Evolutionary conservation across 2,888 invertebrate species (phyloP).

Genomic region (Cephus nigrinus): DNA sequence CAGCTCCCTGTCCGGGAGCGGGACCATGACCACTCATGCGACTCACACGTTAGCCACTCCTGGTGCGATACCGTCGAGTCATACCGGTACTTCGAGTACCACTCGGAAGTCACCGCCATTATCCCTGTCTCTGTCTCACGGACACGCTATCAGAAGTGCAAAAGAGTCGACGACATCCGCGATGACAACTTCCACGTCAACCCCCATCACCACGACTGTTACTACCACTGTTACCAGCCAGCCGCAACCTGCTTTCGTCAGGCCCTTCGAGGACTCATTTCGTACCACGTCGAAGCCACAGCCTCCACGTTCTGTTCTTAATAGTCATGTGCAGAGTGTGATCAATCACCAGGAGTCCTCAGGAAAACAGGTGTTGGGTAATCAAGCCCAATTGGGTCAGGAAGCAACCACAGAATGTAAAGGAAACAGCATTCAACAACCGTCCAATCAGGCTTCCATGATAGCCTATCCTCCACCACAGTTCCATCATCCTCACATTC

Average conservation of each 20-base stretch:
- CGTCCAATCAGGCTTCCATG: conserved; percentile 24
- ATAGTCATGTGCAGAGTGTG: conserved; percentile 49
- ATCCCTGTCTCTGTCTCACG: conserved; percentile 20
- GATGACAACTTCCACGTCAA: conserved; percentile 23
- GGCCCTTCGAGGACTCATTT: conserved; percentile 64
- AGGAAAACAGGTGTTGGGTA: conserved; percentile 24
- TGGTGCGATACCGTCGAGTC: conserved; percentile 38
- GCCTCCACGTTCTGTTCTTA: conserved; percentile 42
- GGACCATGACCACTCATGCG: conserved; percentile 63
- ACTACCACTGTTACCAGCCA: conserved; percentile 7
- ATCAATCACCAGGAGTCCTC: conserved; percentile 47
- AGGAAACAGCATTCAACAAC: conserved; percentile 33
- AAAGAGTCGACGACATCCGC: conserved; percentile 30
- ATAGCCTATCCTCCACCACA: conserved; percentile 45
- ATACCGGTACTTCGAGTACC: conserved; percentile 21
- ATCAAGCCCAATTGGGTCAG: conserved; percentile 12
- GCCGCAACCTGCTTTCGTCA: conserved; percentile 53
- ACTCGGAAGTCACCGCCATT: conserved; percentile 44
- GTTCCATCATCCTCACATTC: conserved; percentile 55
- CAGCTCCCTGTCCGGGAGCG: conserved; percentile 65
- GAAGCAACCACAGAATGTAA: conserved; percentile 22
- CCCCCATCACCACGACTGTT: conserved; percentile 19
- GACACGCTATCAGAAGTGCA: conserved; percentile 37
- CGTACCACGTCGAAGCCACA: conserved; percentile 54
- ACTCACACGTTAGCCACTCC: conserved; percentile 45